Evolutionary conservation across 2,113 vertebrate species (phyloP), one percentile per base, ranked within the genome.

Genomic region (Esox niger): DNA sequence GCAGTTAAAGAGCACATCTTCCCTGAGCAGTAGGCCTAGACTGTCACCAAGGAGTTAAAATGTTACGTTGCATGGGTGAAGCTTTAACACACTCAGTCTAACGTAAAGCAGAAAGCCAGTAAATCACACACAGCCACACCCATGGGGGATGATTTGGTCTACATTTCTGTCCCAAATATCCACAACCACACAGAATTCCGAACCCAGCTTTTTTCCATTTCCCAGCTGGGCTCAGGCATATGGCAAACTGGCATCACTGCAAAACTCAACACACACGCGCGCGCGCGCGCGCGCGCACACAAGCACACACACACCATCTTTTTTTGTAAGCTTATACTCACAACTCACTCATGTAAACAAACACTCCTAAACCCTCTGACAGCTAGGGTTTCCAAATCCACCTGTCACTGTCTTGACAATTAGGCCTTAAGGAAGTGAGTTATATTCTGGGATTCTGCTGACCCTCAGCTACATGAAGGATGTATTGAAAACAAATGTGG

Each of bases 121-220:
- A n/a, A n/a, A n/a, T n/a, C n/a, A n/a, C 79, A 86, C 77, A 81
- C 74, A 79, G 62, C 81, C 84, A 64, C 86, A 80, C 84, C 82
- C 82, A 60, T 64, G 81, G 78, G 81, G 81, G 69, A 81, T 73
- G 77, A 80, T 80, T 74, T 79, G 78, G 76, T 75, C 71, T n/a
- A 17, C 25, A 62, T 49, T 74, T 66, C 69, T 62, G 69, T 82
- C 79, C 81, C 68, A 75, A 74, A 80, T 82, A 78, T 84, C 77
- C 74, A 84, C 70, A 64, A n/a, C n/a, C 38, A 43, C 38, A 17
- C 60, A 62, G 71, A 57, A 66, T 72, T 82, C 79, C 61, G 65
- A 56, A 59, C 67, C 1, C 66, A 77, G 80, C 29, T 31, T 54
- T 55, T 69, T 74, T 79, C 77, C 82, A 68, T 77, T 86, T 86